Evolutionary conservation across 2,888 invertebrate genomes (phyloP).

Genomic region (Hemithea aestivaria): DNA sequence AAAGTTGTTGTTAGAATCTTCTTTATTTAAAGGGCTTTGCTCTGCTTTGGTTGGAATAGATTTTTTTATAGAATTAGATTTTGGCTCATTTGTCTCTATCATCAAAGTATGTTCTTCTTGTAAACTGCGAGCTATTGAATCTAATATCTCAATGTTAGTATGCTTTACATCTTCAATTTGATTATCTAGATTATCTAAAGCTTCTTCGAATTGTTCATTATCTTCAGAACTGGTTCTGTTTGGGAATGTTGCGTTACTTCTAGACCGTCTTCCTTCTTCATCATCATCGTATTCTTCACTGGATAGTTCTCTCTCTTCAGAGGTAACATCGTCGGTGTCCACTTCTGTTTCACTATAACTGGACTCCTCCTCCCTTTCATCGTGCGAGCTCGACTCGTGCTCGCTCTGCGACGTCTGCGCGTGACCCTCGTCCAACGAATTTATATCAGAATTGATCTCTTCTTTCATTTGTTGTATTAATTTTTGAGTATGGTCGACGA

Average conservation of each 20-base stretch:
- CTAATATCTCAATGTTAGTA: conserved; percentile 63
- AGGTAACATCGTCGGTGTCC: conserved; percentile 53
- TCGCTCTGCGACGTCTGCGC: conserved; percentile 65
- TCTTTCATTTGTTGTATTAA: conserved; percentile 83
- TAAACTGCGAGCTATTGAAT: conserved; percentile 68
- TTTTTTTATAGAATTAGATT: conserved; percentile 35
- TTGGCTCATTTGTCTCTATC: conserved; percentile 37
- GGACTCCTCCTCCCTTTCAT: conserved; percentile 67
- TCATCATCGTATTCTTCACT: conserved; percentile 40
- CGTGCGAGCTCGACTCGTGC: conserved; percentile 54
- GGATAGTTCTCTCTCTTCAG: conserved; percentile 56
- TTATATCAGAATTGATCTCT: conserved; percentile 81
- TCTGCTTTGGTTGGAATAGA: conserved; percentile 32
- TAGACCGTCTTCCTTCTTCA: conserved; percentile 24
- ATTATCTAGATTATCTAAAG: conserved; percentile 65
- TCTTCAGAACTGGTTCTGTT: conserved; percentile 68
- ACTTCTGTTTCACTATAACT: conserved; percentile 67
- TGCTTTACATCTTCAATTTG: conserved; percentile 59
- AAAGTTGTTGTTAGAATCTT: conserved; percentile 61
- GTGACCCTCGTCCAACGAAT: conserved; percentile 64
- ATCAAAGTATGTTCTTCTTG: conserved; percentile 59
- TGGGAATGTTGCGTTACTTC: conserved; percentile 20
- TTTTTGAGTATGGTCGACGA: conserved; percentile 80
- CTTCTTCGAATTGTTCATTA: conserved; percentile 72
- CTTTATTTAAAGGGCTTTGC: conserved; percentile 22